A percentile compares a stretch with the other conserved stretches of the same genome.
Conservation (phyloP, 2,113 vertebrate genomes). For the Gallinago undulata region DNA sequence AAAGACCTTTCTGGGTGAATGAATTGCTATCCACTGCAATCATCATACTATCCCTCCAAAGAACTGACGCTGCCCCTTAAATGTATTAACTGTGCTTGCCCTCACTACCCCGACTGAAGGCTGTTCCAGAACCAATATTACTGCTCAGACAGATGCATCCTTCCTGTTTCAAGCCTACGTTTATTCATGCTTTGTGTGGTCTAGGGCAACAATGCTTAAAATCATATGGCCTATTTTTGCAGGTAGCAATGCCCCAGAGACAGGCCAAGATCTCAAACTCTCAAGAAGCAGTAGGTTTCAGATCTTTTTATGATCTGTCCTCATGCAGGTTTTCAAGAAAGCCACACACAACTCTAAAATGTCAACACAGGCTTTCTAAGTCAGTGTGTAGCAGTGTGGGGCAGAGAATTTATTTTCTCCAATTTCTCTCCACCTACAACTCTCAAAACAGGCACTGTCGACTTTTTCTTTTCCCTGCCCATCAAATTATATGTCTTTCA, state of each 20-base stretch:
- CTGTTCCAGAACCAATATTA: neutral
- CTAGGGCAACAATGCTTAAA: neutral
- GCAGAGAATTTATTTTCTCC: neutral
- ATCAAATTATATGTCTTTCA: neutral
- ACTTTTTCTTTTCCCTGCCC: neutral
- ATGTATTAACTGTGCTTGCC: neutral
- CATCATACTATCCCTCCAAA: neutral
- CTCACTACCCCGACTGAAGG: neutral
- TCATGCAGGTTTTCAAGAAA: conserved; percentile 7
- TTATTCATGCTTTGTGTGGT: neutral
- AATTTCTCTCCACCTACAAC: neutral
- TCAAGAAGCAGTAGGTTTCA: neutral
- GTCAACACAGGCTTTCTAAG: neutral
- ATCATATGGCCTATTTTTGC: neutral
- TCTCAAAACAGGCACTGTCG: neutral
- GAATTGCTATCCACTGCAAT: neutral
- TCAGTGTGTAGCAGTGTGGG: neutral
- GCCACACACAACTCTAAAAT: neutral
- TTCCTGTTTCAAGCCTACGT: neutral
- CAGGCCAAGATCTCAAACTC: neutral
- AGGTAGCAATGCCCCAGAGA: neutral
- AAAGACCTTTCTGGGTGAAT: neutral
- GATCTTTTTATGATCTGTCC: neutral
- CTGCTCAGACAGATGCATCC: neutral
- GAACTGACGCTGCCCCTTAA: neutral